A percentile compares a stretch with the other conserved stretches of the same genome.
Evolutionary conservation across 2,797 vertebrate genomes (phyloP).

Genomic region (Liparis tanakae): DNA sequence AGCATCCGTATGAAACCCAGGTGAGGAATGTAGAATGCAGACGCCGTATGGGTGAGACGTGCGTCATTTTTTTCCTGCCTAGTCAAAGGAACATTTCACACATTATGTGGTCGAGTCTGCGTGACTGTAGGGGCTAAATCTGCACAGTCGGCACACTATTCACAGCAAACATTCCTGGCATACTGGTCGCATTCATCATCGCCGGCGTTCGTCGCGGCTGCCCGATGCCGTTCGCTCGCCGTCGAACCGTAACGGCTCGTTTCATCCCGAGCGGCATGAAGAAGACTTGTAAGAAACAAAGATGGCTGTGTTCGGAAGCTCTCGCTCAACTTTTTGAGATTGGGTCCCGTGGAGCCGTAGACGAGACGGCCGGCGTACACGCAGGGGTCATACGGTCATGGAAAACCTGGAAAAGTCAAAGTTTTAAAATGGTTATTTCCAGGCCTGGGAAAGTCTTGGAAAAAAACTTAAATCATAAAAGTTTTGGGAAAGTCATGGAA

Average conservation of each 20-base stretch:
- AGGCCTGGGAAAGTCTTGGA: too few species aligned
- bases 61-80: conserved; percentile 11
- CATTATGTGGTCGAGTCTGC: neutral
- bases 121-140: neutral
- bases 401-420: too few species aligned
- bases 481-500: too few species aligned
- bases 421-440: too few species aligned
- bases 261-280: conserved; percentile 1
- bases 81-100: conserved; percentile 26
- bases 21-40: conserved; percentile 4
- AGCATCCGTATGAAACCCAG: conserved; percentile 15
- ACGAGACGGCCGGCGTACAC: conserved; percentile 37
- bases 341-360: conserved; percentile 28
- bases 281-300: conserved; percentile 18
- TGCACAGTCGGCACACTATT: neutral
- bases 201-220: neutral
- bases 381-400: too few species aligned
- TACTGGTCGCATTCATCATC: conserved; percentile 16
- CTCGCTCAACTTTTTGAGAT: conserved; percentile 16
- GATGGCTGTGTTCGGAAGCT: conserved; percentile 13
- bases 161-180: conserved; percentile 34
- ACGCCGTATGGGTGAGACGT: neutral
- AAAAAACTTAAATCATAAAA: too few species aligned
- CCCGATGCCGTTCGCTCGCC: conserved; percentile 5
- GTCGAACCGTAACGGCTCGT: neutral